These are phyloP conservation scores for Emydura subglobosa DNA, from an alignment of 2,113 vertebrate species.

Conservation along the genomic window DNA sequence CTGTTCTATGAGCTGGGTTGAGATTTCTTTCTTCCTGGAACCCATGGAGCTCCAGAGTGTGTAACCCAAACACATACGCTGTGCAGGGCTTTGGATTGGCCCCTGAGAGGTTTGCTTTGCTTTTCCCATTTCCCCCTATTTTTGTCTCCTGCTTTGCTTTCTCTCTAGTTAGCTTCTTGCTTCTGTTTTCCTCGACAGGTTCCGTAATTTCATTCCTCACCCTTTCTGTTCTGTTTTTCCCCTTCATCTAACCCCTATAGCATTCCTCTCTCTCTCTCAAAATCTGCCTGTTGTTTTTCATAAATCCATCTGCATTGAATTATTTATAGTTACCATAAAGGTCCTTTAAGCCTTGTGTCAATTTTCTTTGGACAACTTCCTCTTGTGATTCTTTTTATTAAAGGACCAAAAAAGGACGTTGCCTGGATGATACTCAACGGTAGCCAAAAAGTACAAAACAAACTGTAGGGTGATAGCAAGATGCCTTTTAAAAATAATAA, in stretches of 20 bases:
- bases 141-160: slow-evolving; percentile 27
- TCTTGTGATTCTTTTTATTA: no score
- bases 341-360: slow-evolving; percentile 79
- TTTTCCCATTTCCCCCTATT: neutral
- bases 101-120: slow-evolving; percentile 14
- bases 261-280: slow-evolving; percentile 32
- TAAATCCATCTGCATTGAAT: slow-evolving; percentile 81
- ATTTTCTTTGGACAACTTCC: slow-evolving; percentile 70
- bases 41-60: neutral
- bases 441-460: slow-evolving; percentile 79
- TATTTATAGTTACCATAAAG: slow-evolving; percentile 83
- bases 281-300: slow-evolving; percentile 71
- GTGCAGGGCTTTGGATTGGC: neutral
- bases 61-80: neutral
- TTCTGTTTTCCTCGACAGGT: slow-evolving; percentile 60
- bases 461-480: slow-evolving; percentile 55
- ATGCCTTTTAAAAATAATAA: slow-evolving; percentile 69
- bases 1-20: neutral
- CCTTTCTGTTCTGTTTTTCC: slow-evolving; percentile 59
- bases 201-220: slow-evolving; percentile 40
- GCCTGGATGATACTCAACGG: slow-evolving; percentile 64
- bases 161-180: slow-evolving; percentile 50
- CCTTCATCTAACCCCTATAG: slow-evolving; percentile 58
- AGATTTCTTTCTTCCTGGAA: neutral
- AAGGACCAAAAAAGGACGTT: slow-evolving; percentile 74